phyloP scores from a whole-genome alignment of 2,888 invertebrate genomes.

The Drosophila borborema region DNA sequence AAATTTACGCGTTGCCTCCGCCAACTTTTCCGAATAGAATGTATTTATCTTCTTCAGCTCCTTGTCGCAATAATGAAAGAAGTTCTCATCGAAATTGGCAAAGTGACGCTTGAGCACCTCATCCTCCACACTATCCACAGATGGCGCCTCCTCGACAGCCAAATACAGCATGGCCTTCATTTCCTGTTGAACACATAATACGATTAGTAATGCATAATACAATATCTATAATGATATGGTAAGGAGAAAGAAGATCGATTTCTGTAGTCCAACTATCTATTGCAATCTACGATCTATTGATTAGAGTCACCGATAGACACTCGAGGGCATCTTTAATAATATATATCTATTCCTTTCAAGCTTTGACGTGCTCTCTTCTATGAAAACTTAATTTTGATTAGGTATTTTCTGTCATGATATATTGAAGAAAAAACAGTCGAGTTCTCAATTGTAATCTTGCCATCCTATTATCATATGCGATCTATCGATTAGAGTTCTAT shows the following conservation, averaged over 20 bases:
- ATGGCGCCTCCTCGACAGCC: constrained; percentile 95
- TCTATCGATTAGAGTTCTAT: too few relatives aligned
- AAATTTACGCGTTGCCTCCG: constrained; percentile 98
- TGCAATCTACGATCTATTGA: background rate
- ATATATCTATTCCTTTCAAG: background rate
- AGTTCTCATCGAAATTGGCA: constrained; percentile 97
- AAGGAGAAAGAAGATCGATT: background rate
- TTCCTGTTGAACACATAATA: constrained; percentile 87
- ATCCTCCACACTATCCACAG: constrained; percentile 95
- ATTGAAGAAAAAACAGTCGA: too few relatives aligned
- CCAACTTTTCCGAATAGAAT: constrained; percentile 98
- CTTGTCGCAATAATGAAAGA: constrained; percentile 97
- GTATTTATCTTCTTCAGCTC: constrained; percentile 98
- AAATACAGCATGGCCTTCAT: constrained; percentile 98
- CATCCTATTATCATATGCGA: too few relatives aligned
- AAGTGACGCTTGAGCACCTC: constrained; percentile 94
- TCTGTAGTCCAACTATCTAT: background rate
- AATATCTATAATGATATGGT: background rate
- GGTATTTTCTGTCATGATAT: background rate
- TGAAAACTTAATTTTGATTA: background rate
- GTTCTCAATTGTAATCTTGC: too few relatives aligned
- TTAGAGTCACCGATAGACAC: background rate
- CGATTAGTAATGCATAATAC: background rate
- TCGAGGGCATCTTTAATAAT: background rate
- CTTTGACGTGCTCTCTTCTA: background rate